Percentiles rank a stretch among this genome's conserved stretches.
These are phyloP conservation scores for Dromaius novaehollandiae DNA, from an alignment of 2,113 vertebrate genomes.

Conservation along the genomic window DNA sequence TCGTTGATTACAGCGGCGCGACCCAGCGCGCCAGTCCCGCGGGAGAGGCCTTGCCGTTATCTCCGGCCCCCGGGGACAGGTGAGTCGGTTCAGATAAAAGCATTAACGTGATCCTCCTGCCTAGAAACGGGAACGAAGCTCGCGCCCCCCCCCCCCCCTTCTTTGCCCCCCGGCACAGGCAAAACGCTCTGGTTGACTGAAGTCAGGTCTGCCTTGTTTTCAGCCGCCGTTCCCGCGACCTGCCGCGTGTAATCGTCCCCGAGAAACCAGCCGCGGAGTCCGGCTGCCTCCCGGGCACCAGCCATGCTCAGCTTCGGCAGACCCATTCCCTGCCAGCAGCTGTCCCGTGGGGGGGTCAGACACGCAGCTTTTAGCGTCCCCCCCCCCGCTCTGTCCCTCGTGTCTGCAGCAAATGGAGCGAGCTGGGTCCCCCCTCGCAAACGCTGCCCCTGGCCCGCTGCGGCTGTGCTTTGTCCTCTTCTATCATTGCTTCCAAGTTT, in stretches of 20 bases:
- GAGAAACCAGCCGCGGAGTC: not conserved
- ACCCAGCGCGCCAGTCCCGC: not conserved
- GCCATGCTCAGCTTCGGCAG: not conserved
- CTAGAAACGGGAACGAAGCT: not conserved
- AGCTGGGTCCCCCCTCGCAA: no score
- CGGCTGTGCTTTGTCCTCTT: not conserved
- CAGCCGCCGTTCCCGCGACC: not conserved
- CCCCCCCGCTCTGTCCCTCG: no score
- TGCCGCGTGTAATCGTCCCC: not conserved
- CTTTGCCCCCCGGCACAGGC: no score
- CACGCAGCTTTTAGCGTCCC: not conserved
- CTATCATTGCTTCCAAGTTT: not conserved
- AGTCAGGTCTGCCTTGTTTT: accelerated
- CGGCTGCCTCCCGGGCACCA: not conserved
- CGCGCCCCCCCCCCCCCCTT: no score
- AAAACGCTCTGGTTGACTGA: no score
- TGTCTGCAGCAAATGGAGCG: no score
- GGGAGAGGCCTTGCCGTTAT: not conserved
- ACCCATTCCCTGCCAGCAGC: not conserved
- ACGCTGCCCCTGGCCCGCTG: no score
- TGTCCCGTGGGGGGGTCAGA: not conserved
- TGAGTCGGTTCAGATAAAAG: not conserved
- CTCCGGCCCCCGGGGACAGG: not conserved
- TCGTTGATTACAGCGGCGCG: not conserved
- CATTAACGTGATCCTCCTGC: not conserved